phyloP scores from a whole-genome alignment of 2,888 invertebrate genomes.

The Torymus tubicola region DNA sequence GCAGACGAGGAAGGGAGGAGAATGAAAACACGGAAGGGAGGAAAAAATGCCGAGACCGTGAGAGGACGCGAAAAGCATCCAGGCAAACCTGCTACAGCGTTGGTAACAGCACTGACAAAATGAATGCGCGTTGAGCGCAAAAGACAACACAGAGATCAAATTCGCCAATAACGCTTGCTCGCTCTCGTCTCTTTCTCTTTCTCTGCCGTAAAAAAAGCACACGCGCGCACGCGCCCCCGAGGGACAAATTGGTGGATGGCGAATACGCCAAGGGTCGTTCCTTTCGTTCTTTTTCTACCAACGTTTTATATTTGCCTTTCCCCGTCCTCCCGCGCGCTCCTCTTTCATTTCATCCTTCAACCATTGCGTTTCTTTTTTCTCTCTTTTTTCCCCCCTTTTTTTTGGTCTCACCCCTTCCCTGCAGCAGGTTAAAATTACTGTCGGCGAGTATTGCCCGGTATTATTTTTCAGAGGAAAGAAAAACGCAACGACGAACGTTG shows the following conservation, averaged over 20 bases:
- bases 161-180: constrained; percentile 32
- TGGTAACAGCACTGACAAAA: too few species aligned
- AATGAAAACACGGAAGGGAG: not conserved
- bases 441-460: constrained; percentile 48
- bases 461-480: constrained; percentile 51
- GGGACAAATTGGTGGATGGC: constrained; percentile 44
- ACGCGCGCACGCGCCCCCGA: constrained; percentile 11
- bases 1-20: not conserved
- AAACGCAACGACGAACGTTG: constrained; percentile 38
- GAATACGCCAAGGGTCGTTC: not conserved
- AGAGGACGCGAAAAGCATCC: constrained; percentile 4
- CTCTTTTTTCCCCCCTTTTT: not conserved
- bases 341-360: constrained; percentile 35
- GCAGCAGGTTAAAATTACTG: constrained; percentile 50
- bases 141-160: constrained; percentile 35
- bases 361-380: not conserved
- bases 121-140: not conserved
- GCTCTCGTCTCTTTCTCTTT: not conserved
- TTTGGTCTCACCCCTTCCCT: constrained; percentile 12
- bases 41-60: not conserved
- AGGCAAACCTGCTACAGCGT: too few species aligned
- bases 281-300: not conserved
- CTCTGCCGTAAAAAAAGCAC: constrained; percentile 1
- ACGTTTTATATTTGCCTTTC: constrained; percentile 43
- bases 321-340: not conserved